Evolutionary conservation across 2,113 vertebrate species (phyloP), one percentile per base, ranked within the genome.

Genomic region (Carassius carassius): DNA sequence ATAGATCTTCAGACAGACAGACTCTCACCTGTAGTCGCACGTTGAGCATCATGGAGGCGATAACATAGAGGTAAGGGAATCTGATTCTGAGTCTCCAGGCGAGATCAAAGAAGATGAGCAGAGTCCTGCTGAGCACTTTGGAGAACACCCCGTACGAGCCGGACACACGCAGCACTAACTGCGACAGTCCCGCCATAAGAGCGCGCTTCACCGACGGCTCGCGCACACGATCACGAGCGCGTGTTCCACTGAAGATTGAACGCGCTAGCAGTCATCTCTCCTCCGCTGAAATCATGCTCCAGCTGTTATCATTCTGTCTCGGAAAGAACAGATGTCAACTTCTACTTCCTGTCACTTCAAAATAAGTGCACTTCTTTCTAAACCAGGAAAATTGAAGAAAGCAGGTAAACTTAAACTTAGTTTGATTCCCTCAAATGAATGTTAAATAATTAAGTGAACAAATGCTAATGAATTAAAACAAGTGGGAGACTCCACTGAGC

Each of bases 31-130:
- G 98, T 81, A 99, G 92, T 87, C 97, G 94, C 89, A 99, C 96
- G 88, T 98, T 99, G 83, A 99, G 97, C 96, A 98, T 96, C 97
- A 99, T 98, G 85, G 97, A 99, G 69, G 97, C 96, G 83, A 99
- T 96, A 84, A 98, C 94, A 92, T 98, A 99, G 85, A 98, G 94
- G 77, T 98, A 99, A 0, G 97, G 97, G 90, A 99, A 98, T 90
- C 95, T 94, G 93, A 98, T 96, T 89, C 96, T 93, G 80, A 98
- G 94, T 90, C 96, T 94, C 97, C 97, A 99, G 87, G 97, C 98
- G 88, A 99, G 92, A 91, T 97, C 95, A 91, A 99, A 99, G 93
- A 99, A 98, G 90, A 98, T 96, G 90, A 99, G 95, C 86, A 98
- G 94, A 86, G 96, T 97, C 92, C 97, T 94, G 25, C 95, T 98